Base-by-base conservation (phyloP, 2,888 invertebrate genomes). In the Aethes cnicana region DNA sequence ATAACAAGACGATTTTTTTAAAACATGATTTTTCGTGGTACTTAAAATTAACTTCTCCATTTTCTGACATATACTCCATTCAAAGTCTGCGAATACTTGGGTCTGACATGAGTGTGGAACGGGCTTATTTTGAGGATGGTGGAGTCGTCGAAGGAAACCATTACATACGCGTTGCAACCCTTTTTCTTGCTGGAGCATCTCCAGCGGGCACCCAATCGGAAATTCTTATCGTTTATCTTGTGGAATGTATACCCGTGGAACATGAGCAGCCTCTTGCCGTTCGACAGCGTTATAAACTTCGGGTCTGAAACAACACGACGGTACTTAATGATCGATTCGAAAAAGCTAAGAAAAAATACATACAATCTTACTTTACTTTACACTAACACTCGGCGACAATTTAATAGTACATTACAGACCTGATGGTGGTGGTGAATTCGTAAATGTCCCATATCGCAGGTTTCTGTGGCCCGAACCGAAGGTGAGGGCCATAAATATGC, bases 101-200 rank as follows among this genome's bases (percentile, higher is more conserved):
- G 44, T 14, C 11, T 44, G 0, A 18, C 33, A 17, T 48, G 48
- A n/a, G 32, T 48, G 18, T 48, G 48, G 33, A 33, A 12, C 18
- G 41, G 26, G 20, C 48, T 48, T 11, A 48, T 33, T 26, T 41
- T 48, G 4, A 48, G 33, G 9, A 48, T 33, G 11, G 25, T 41
- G 2, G 48, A 17, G 20, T 48, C 48, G 2, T 48, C 48, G 6
- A 48, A 48, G 28, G 41, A 41, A n/a, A 48, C 48, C 33, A 48
- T n/a, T 0, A 48, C 33, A 20, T 33, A 48, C 20, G 48, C 41
- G 20, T 48, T 48, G 26, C 54, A 54, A 3, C 54, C 54, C 25
- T 54, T 54, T 26, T 48, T 43, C 37, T 44, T 37, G 43, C 49
- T 49, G 3, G 54, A 54, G 21, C 54, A 54, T 11, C 49, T 28